These are phyloP conservation scores for Sander vitreus DNA, from an alignment of 2,113 vertebrate genomes.

Conservation along the genomic window DNA sequence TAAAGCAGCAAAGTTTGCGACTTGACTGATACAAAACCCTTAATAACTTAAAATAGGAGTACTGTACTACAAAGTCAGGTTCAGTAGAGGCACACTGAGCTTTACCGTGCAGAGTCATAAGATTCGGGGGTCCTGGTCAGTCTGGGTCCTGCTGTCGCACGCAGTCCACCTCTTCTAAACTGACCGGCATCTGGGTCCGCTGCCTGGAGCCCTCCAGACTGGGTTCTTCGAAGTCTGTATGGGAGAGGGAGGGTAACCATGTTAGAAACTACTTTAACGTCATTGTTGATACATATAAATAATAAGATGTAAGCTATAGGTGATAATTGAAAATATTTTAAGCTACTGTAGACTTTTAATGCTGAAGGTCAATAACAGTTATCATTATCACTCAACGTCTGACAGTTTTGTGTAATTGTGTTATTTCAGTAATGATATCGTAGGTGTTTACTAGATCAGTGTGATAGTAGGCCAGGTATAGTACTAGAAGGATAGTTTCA, in stretches of 20 bases:
- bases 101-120: constrained; percentile 75
- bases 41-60: neutral
- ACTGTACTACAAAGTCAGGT: neutral
- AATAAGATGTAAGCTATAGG: too few relatives aligned
- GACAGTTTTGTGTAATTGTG: neutral
- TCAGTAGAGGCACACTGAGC: neutral
- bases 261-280: neutral
- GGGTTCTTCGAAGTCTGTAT: constrained; percentile 92
- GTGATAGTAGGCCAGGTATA: neutral
- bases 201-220: constrained; percentile 92
- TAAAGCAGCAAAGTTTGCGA: neutral
- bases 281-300: neutral
- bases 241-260: neutral
- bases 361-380: neutral
- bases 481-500: neutral
- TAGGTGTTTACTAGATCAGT: neutral
- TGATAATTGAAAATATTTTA: neutral
- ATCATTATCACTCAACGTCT: neutral
- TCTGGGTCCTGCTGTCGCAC: constrained; percentile 95
- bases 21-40: neutral
- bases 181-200: constrained; percentile 88
- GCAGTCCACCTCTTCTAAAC: constrained; percentile 94
- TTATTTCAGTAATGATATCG: neutral
- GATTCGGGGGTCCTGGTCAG: constrained; percentile 91
- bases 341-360: neutral